A percentile compares a stretch with the other conserved stretches of the same genome.
Evolutionary conservation across 2,888 invertebrate species (phyloP).

Genomic region (Eueremaeus valkanovi): DNA sequence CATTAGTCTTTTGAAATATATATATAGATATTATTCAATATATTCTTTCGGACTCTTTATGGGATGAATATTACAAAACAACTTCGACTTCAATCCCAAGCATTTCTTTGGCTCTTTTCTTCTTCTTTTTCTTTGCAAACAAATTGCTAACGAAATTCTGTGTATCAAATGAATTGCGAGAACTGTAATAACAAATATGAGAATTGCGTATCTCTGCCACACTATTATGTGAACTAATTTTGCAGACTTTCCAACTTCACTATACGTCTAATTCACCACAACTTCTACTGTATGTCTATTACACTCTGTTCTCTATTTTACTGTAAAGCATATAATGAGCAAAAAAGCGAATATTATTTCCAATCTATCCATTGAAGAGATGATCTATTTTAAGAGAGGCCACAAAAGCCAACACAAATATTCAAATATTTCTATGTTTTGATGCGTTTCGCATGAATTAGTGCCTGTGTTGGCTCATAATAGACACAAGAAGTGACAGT

Average conservation of each 20-base stretch:
- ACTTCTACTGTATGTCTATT: background rate
- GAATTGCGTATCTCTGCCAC: background rate
- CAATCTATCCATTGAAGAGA: background rate
- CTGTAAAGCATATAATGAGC: background rate
- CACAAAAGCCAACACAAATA: conserved; percentile 27
- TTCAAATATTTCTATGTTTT: conserved; percentile 3
- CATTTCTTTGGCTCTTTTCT: too few relatives aligned
- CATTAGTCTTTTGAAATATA: too few relatives aligned
- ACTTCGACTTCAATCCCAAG: too few relatives aligned
- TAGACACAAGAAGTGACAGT: background rate
- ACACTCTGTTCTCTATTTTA: background rate
- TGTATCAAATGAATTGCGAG: background rate
- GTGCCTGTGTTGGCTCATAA: background rate
- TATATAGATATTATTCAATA: too few relatives aligned
- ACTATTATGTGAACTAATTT: conserved; percentile 12
- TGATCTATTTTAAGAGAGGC: background rate
- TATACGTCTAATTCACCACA: too few relatives aligned
- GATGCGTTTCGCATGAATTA: background rate
- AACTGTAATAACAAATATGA: conserved; percentile 21
- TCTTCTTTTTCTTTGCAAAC: too few relatives aligned
- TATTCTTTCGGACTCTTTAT: too few relatives aligned
- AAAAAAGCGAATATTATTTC: background rate
- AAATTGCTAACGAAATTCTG: background rate
- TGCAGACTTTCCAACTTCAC: background rate
- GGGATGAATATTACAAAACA: too few relatives aligned